phyloP scores from a whole-genome alignment of 2,113 vertebrate species.

The Artemisiospiza belli region DNA sequence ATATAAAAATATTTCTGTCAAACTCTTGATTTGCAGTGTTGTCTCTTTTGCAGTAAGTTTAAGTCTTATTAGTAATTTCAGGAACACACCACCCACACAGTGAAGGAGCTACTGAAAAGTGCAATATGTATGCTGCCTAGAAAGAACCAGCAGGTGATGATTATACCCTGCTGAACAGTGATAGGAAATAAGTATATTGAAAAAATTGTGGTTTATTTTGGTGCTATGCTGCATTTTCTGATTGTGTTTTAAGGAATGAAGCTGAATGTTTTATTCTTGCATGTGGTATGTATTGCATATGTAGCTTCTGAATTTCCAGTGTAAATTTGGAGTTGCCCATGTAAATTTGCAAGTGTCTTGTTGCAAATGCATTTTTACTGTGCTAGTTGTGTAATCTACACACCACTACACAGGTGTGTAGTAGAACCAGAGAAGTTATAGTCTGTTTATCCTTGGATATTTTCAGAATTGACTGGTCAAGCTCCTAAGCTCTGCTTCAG shows the following conservation, averaged over 20 bases:
- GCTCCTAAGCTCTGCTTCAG: background rate
- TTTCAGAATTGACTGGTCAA: background rate
- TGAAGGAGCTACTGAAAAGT: constrained; percentile 47
- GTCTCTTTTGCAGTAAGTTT: constrained; percentile 1
- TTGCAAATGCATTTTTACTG: background rate
- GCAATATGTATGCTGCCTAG: constrained; percentile 25
- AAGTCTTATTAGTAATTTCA: constrained; percentile 53
- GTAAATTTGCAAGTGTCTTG: background rate
- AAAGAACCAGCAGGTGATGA: constrained; percentile 49
- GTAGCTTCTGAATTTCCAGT: background rate
- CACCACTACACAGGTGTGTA: background rate
- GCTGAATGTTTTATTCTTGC: background rate
- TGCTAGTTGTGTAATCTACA: background rate
- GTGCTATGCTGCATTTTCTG: background rate
- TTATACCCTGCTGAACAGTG: constrained; percentile 52
- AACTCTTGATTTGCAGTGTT: background rate
- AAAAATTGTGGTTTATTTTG: constrained; percentile 21
- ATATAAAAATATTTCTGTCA: background rate
- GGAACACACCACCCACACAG: constrained; percentile 4
- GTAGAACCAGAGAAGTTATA: background rate
- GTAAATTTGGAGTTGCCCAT: background rate
- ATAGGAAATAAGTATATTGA: constrained; percentile 35
- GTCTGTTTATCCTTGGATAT: background rate
- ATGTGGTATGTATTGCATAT: background rate
- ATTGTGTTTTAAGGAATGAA: background rate